Evolutionary conservation across 2,113 vertebrate genomes (phyloP), one percentile per base, ranked within the genome.

Genomic region (western clawed frog (Xenopus tropicalis)): DNA sequence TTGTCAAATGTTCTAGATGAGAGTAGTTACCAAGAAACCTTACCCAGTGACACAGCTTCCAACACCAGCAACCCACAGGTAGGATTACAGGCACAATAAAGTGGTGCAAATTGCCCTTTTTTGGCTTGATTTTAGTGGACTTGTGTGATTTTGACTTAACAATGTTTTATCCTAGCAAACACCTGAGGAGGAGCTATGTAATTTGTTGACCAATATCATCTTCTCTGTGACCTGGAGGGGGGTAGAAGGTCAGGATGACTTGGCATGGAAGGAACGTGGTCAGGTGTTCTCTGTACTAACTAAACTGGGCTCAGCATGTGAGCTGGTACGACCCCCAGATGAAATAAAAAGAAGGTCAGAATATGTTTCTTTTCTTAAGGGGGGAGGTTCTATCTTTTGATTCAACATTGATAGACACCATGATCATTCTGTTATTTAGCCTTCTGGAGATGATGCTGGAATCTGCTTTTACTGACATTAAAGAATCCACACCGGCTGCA

Each of bases 371-470:
- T 37, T 37, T 17, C 8, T 3, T 19, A 14, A 14, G 19, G 48
- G 14, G 9, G 48, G 2, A 13, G 48, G 48, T 5, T 52, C 19
- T 14, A 14, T 37, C 29, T 37, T 37, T 37, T 37, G 29, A 37
- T 37, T 37, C 1, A 37, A 5, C 1, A 8, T 20, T 19, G 4
- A 11, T 19, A 17, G 9, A 21, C 54, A 9, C 16, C 9, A 7
- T 57, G 17, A 24, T 23, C 3, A 58, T 25, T 8, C 1, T 54
- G 4, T 65, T 56, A 46, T 20, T 0, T 81, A 99, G 97, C 86
- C 87, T 99, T 68, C 80, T 99, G 86, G 97, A 99, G 91, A 96
- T 98, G 96, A 99, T 99, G 97, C 80, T 99, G 88, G 97, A 99
- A 83, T 98, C 97, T 0, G 94, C 96, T 0, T 79, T 97, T 82